These are phyloP conservation scores for Sebastiscus albofasciatus DNA, from an alignment of 2,797 vertebrate species.

Conservation along the genomic window DNA sequence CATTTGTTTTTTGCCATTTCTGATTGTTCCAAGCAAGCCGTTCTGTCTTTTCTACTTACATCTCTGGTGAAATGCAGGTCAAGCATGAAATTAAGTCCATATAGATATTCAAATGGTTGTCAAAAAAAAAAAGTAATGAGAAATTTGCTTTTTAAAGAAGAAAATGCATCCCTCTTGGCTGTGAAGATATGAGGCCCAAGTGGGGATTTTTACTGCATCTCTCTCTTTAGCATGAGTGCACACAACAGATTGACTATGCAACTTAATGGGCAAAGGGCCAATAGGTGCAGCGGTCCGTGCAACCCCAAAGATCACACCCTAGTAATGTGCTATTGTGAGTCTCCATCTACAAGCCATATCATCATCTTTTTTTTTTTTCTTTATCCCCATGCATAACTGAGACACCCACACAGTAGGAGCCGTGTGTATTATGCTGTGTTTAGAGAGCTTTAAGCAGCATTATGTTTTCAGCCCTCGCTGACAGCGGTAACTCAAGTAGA, in stretches of 20 bases:
- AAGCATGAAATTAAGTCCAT: constrained; percentile 72
- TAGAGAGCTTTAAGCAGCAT: constrained; percentile 35
- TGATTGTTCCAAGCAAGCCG: constrained; percentile 18
- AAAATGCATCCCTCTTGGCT: constrained; percentile 48
- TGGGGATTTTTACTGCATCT: constrained; percentile 44
- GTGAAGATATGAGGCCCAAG: constrained; percentile 15
- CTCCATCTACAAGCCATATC: constrained; percentile 38
- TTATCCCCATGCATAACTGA: not conserved
- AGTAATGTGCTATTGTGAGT: constrained; percentile 25
- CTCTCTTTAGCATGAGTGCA: constrained; percentile 61
- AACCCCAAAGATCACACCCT: constrained; percentile 36
- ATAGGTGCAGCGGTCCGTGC: constrained; percentile 58
- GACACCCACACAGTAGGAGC: constrained; percentile 26
- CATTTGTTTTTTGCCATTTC: not conserved
- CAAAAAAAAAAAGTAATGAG: constrained; percentile 45
- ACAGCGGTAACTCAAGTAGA: constrained; percentile 40
- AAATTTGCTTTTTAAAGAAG: constrained; percentile 50
- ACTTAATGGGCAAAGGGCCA: constrained; percentile 51
- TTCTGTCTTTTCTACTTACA: constrained; percentile 33
- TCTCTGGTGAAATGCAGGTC: constrained; percentile 54
- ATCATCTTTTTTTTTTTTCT: not conserved
- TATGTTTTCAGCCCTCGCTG: constrained; percentile 35
- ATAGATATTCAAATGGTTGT: constrained; percentile 65
- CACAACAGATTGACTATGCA: constrained; percentile 60
- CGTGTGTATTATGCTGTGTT: constrained; percentile 32